phyloP scores from a whole-genome alignment of 1,140 invertebrate species.

The Brachionus asplanchnoidis region DNA sequence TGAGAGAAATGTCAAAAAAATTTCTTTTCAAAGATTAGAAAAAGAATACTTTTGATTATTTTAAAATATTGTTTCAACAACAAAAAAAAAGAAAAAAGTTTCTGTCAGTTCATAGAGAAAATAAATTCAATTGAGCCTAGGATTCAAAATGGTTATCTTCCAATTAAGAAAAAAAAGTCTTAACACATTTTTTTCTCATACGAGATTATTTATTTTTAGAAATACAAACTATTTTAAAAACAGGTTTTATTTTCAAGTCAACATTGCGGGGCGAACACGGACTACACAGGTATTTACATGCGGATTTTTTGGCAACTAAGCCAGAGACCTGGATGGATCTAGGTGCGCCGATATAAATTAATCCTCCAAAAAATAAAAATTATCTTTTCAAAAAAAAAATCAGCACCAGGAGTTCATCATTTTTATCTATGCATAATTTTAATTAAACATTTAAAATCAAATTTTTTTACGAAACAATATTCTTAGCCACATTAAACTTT shows the following conservation, averaged over 20 bases:
- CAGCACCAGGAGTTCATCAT: neutral
- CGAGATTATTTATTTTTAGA: neutral
- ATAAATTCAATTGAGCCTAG: neutral
- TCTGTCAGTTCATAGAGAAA: neutral
- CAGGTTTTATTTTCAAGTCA: neutral
- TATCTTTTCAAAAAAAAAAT: neutral
- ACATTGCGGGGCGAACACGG: neutral
- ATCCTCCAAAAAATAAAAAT: neutral
- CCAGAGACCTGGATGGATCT: neutral
- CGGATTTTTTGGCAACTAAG: neutral
- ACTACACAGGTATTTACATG: neutral
- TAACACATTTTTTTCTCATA: neutral
- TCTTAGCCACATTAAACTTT: neutral
- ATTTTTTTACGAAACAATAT: neutral
- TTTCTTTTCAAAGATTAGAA: conserved; percentile 4
- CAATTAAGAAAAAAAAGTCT: neutral
- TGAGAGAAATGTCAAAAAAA: conserved; percentile 27
- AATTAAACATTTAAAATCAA: neutral
- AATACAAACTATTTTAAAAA: neutral
- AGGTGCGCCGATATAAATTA: neutral
- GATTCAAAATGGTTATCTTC: neutral
- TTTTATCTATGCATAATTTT: neutral
- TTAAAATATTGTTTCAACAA: neutral
- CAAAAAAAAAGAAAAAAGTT: neutral
- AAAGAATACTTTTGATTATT: conserved; percentile 21